A percentile compares a stretch with the other conserved stretches of the same genome.
Conservation (phyloP, 64 coral and sea anemone genomes). For the Trachythela sp. region DNA sequence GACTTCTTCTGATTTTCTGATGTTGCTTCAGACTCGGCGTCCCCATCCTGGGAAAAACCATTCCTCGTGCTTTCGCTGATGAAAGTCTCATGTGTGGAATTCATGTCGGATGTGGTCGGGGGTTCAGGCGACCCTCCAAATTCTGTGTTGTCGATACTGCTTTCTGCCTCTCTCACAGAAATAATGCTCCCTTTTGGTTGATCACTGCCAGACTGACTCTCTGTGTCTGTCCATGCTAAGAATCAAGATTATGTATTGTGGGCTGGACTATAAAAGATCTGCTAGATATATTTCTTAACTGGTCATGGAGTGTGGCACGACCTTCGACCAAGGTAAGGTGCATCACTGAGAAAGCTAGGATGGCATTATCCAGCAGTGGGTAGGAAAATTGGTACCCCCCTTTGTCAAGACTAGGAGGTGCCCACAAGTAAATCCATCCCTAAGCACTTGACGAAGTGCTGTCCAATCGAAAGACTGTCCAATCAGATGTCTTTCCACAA, state of each 20-base stretch:
- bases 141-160: slow-evolving; percentile 55
- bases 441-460: too few species aligned
- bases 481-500: too few species aligned
- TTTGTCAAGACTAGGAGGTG: too few species aligned
- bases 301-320: too few species aligned
- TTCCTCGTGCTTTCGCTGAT: slow-evolving; percentile 54
- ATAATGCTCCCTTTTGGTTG: slow-evolving; percentile 71
- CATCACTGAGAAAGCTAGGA: too few species aligned
- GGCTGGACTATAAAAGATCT: background rate
- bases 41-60: slow-evolving; percentile 73
- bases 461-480: too few species aligned
- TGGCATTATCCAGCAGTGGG: too few species aligned
- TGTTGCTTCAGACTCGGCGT: slow-evolving; percentile 74
- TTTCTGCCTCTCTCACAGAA: slow-evolving; percentile 76
- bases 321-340: too few species aligned
- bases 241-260: background rate
- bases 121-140: slow-evolving; percentile 36
- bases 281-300: background rate
- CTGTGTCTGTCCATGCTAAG: slow-evolving; percentile 82
- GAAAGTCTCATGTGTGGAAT: slow-evolving; percentile 53
- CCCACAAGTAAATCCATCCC: too few species aligned
- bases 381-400: too few species aligned
- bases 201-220: slow-evolving; percentile 45
- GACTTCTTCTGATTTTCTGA: slow-evolving; percentile 62
- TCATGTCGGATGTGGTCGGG: slow-evolving; percentile 52